Conservation (phyloP, 1,140 invertebrate species). For the Drosophila malerkotliana region DNA sequence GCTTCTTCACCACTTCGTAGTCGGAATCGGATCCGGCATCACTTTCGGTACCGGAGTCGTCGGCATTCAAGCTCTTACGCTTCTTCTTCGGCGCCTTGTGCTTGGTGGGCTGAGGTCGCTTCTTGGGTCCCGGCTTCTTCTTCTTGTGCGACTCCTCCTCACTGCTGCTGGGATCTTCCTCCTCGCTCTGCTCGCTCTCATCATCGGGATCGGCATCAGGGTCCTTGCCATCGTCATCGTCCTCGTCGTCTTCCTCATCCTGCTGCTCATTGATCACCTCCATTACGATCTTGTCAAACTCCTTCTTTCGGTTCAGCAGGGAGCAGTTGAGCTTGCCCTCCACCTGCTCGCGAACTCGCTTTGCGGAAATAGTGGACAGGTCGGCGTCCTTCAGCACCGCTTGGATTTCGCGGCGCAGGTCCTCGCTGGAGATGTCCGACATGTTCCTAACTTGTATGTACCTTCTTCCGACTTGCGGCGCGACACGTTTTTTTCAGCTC, state of each 20-base stretch:
- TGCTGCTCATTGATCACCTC: constrained; percentile 84
- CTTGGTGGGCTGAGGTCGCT: constrained; percentile 83
- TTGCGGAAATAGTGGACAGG: constrained; percentile 92
- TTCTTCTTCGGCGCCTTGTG: constrained; percentile 85
- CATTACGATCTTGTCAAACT: constrained; percentile 94
- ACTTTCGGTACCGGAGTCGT: constrained; percentile 87
- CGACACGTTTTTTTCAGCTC: constrained; percentile 26
- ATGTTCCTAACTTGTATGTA: constrained; percentile 56
- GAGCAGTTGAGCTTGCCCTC: constrained; percentile 92
- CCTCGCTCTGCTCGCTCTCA: constrained; percentile 86
- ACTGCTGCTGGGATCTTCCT: constrained; percentile 82
- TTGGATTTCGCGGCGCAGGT: constrained; percentile 70
- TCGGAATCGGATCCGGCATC: constrained; percentile 91
- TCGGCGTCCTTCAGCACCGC: constrained; percentile 93
- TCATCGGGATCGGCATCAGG: constrained; percentile 84
- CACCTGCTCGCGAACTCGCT: constrained; percentile 94
- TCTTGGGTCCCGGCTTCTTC: constrained; percentile 83
- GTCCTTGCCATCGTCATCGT: constrained; percentile 86
- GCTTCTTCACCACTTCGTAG: constrained; percentile 88
- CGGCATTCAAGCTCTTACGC: constrained; percentile 84
- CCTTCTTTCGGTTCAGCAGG: constrained; percentile 90
- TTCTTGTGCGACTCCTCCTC: constrained; percentile 73
- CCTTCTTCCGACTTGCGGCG: constrained; percentile 4
- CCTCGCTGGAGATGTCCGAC: constrained; percentile 77
- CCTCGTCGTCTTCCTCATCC: constrained; percentile 84